Evolutionary conservation across 2,888 invertebrate species (phyloP).

Genomic region (Cloeon dipterum): DNA sequence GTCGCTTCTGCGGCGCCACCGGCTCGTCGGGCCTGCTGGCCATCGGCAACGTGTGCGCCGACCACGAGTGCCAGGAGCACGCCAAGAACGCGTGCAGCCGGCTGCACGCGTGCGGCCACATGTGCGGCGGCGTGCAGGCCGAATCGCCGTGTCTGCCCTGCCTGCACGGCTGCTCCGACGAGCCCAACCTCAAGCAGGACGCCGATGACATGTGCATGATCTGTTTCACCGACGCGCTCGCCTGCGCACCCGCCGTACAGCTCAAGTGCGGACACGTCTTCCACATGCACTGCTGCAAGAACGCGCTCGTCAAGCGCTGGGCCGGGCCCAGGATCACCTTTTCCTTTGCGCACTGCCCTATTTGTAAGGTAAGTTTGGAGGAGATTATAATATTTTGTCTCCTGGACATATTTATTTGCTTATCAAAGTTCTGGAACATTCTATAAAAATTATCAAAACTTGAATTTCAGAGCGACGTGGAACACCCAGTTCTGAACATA

Average conservation of each 20-base stretch:
- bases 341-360: constrained; percentile 86
- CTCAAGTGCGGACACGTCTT: constrained; percentile 89
- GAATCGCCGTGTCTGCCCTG: constrained; percentile 75
- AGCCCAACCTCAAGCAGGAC: constrained; percentile 54
- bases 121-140: constrained; percentile 78
- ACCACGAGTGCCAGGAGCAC: constrained; percentile 80
- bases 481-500: constrained; percentile 56
- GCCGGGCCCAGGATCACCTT: constrained; percentile 90
- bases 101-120: constrained; percentile 66
- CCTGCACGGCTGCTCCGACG: constrained; percentile 48
- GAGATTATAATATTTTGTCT: neutral
- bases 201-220: constrained; percentile 99
- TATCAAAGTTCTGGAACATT: no score
- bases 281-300: constrained; percentile 75
- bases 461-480: constrained; percentile 48
- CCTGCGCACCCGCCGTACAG: constrained; percentile 87
- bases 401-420: no score
- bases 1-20: constrained; percentile 77
- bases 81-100: constrained; percentile 62
- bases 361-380: constrained; percentile 78
- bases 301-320: constrained; percentile 71
- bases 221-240: constrained; percentile 90
- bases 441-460: no score
- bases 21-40: constrained; percentile 57
- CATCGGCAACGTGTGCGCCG: constrained; percentile 82